Percentiles rank a stretch among this genome's conserved stretches.
Evolutionary conservation across 1,140 invertebrate genomes (phyloP).

Genomic region (Sogatella furcifera): DNA sequence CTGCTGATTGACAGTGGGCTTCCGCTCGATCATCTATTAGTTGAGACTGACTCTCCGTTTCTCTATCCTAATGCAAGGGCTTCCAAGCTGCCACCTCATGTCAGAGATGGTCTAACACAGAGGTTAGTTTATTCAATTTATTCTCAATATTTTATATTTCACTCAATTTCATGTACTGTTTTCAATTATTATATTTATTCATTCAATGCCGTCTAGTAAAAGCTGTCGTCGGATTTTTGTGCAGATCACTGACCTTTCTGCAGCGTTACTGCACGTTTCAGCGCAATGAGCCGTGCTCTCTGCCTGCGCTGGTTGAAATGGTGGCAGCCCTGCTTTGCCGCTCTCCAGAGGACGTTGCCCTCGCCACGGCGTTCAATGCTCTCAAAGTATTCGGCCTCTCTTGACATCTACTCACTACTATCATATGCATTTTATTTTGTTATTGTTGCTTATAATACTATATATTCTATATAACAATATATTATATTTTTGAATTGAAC

Average conservation of each 20-base stretch:
- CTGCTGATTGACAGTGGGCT: conserved; percentile 67
- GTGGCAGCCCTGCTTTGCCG: conserved; percentile 81
- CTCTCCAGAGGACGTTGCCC: conserved; percentile 78
- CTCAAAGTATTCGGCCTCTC: conserved; percentile 78
- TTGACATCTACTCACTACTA: not conserved
- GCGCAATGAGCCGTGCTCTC: conserved; percentile 88
- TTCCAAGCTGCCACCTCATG: conserved; percentile 74
- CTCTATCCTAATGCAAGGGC: conserved; percentile 93
- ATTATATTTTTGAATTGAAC: too few species aligned
- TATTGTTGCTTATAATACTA: too few species aligned
- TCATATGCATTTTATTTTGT: too few species aligned
- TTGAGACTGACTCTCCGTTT: conserved; percentile 90
- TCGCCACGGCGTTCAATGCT: conserved; percentile 87
- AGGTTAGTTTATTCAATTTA: conserved; percentile 38
- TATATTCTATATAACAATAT: too few species aligned
- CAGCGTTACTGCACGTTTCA: conserved; percentile 86
- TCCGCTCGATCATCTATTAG: conserved; percentile 70
- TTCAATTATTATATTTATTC: too few species aligned
- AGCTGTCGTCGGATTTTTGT: too few species aligned
- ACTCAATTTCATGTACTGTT: too few species aligned
- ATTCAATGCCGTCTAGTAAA: too few species aligned
- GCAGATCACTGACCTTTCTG: conserved; percentile 49
- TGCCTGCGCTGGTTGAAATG: conserved; percentile 88
- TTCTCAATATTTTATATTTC: too few species aligned
- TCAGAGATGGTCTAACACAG: conserved; percentile 79